Percentiles rank a stretch among this genome's conserved stretches.
phyloP scores from a whole-genome alignment of 1,140 invertebrate genomes.

The Psix sp. region DNA sequence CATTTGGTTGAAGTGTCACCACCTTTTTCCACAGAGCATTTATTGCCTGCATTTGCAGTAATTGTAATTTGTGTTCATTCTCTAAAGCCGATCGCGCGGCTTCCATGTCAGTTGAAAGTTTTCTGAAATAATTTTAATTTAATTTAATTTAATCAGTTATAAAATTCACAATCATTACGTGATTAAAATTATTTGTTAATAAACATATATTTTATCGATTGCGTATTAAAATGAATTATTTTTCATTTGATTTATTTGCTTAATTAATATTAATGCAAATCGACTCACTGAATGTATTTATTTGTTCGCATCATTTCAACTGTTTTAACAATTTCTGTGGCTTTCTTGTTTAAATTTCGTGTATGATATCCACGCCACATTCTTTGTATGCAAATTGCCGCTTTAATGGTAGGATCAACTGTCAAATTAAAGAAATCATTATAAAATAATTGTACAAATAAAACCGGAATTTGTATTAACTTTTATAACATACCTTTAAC shows the following conservation, averaged over 20 bases:
- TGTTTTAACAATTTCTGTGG: constrained; percentile 84
- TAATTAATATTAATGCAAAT: neutral
- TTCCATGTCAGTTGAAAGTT: constrained; percentile 88
- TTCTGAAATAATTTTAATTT: constrained; percentile 79
- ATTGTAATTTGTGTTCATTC: constrained; percentile 90
- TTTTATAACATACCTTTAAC: constrained; percentile 68
- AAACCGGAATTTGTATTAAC: too few species aligned
- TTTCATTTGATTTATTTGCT: neutral
- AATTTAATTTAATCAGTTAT: too few species aligned
- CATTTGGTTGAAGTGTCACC: constrained; percentile 80
- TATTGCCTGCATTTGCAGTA: constrained; percentile 93
- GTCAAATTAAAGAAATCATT: constrained; percentile 8
- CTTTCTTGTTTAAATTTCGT: constrained; percentile 85
- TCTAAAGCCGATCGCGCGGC: constrained; percentile 88
- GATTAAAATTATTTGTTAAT: too few species aligned
- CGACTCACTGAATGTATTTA: constrained; percentile 90
- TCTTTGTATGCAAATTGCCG: constrained; percentile 90
- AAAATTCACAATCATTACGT: too few species aligned
- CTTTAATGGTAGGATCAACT: constrained; percentile 73
- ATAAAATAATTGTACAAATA: neutral
- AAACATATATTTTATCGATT: too few species aligned
- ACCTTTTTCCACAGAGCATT: constrained; percentile 94
- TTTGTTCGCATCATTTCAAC: constrained; percentile 88
- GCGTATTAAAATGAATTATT: neutral
- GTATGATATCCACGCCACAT: constrained; percentile 92